Percentiles rank a stretch among this genome's conserved stretches.
Evolutionary conservation across 2,113 vertebrate genomes (phyloP).

Genomic region (Centrocercus urophasianus): DNA sequence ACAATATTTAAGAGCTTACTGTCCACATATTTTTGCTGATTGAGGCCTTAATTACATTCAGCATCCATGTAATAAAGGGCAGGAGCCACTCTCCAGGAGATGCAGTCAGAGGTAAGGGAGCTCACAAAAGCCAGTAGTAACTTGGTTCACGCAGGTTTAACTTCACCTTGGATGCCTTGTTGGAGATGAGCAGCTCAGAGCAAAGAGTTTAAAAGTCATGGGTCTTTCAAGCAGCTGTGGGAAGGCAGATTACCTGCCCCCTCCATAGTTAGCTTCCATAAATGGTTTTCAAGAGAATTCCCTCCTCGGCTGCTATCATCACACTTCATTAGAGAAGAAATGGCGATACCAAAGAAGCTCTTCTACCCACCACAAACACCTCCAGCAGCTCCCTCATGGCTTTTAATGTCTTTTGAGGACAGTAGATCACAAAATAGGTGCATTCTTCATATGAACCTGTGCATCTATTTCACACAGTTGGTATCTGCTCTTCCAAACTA

Average conservation of each 20-base stretch:
- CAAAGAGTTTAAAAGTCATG: background rate
- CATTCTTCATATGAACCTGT: background rate
- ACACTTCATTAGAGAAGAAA: background rate
- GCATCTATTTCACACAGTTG: accelerated
- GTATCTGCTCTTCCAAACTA: background rate
- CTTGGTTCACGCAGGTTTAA: background rate
- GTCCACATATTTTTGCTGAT: background rate
- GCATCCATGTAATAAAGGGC: background rate
- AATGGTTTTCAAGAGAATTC: background rate
- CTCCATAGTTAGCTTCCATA: background rate
- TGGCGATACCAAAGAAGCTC: background rate
- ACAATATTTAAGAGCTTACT: background rate
- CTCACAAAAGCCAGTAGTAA: background rate
- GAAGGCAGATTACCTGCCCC: background rate
- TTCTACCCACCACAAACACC: background rate
- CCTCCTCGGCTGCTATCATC: background rate
- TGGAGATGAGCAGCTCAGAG: background rate
- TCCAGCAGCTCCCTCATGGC: background rate
- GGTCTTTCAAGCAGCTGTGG: background rate
- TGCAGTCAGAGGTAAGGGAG: background rate
- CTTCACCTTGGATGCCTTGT: background rate
- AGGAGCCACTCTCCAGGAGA: background rate
- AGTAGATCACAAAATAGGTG: background rate
- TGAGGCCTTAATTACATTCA: background rate
- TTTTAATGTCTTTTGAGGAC: background rate